Base-by-base conservation (phyloP, 2,888 invertebrate genomes). In the Chymomyza caudatula region DNA sequence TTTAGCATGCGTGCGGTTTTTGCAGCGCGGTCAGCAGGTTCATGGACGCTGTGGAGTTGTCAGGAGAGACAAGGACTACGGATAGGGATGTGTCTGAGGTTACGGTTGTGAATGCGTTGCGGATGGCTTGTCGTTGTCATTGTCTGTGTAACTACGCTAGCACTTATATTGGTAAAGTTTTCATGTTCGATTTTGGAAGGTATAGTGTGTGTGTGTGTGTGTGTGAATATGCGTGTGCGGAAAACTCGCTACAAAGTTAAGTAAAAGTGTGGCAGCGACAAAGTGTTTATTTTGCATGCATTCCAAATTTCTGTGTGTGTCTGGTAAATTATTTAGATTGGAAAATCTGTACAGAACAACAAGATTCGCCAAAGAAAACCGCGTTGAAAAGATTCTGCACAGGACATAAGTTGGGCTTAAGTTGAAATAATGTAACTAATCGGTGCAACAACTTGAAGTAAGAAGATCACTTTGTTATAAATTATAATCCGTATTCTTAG, bases 271-370 rank as follows among this genome's bases (percentile, higher is more conserved):
- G 71, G 63, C 53, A 44, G 47, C 42, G 65, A 61, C 65, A 64
- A 66, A 76, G 76, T 78, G 80, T 78, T 78, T 78, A 75, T 74
- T 76, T 76, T 74, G 72, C 19, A 19, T 62, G 52, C 51, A 13
- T 63, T 69, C 23, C 5, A 29, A 67, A 49, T 59, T 49, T 51
- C 62, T 67, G 73, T 72, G 76, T 77, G 76, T 75, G 67, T 77
- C 74, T 72, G 75, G 71, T 72, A 86, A 83, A 86, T 86, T 84
- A 86, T 83, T 78, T 75, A 75, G 78, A 81, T 84, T 83, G 77
- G 56, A 74, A 69, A 71, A 71, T 68, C 69, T 43, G 65, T 67
- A 61, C 60, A 67, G 19, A 20, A 51, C 65, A 63, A 68, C 65
- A 59, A 54, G 67, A 67, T 67, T 70, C 59, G 29, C 11, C 29